phyloP scores from a whole-genome alignment of 2,797 vertebrate genomes.

The Myotis pilosus region DNA sequence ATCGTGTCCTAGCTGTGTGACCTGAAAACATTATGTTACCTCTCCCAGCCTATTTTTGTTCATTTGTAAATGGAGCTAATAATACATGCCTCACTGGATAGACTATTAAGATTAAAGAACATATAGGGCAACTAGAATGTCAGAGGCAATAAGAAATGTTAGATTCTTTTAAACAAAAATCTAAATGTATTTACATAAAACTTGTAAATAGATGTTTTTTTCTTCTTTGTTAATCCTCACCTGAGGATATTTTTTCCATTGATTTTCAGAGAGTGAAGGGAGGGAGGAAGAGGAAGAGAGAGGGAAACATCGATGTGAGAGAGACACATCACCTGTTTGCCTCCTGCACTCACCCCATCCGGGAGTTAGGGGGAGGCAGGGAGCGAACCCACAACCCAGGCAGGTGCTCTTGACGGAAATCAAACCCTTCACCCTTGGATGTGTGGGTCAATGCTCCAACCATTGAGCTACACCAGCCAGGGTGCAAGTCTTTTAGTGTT shows the following conservation, averaged over 20 bases:
- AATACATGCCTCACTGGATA: neutral
- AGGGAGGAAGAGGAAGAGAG: no score
- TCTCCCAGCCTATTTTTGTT: neutral
- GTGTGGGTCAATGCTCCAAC: no score
- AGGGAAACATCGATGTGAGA: no score
- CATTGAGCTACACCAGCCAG: no score
- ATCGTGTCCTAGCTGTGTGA: neutral
- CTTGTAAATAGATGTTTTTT: neutral
- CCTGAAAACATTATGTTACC: conserved; percentile 12
- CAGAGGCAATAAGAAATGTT: neutral
- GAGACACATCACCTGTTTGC: no score
- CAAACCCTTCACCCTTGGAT: no score
- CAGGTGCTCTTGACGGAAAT: no score
- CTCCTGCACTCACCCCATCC: no score
- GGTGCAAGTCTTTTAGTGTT: neutral
- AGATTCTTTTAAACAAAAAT: conserved; percentile 6
- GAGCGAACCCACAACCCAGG: no score
- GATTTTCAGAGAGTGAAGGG: no score
- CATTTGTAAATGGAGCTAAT: neutral
- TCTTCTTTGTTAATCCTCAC: neutral
- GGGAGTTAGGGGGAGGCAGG: no score
- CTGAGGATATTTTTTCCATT: no score
- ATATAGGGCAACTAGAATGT: neutral
- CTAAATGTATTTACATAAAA: conserved; percentile 30
- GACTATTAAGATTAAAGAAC: neutral